Base-by-base conservation (phyloP, 2,797 vertebrate genomes). In the Eulemur rubriventer region DNA sequence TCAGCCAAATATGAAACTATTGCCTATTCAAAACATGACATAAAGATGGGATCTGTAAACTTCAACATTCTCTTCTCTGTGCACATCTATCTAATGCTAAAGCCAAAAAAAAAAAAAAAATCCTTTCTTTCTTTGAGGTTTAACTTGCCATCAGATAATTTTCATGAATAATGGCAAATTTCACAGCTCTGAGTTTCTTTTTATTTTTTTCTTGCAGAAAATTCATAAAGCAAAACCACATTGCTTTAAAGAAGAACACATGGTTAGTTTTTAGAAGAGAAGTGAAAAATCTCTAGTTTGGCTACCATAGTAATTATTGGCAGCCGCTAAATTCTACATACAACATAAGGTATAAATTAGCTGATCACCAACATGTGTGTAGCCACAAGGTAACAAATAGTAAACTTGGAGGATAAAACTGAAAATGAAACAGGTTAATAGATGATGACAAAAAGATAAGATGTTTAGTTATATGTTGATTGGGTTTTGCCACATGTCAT, bases 281-380 rank as follows among this genome's bases (percentile, higher is more conserved):
- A 85, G 82, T 97, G 87, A 98, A 97, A 98, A 92, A 96, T 38
- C 89, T 96, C 91, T 98, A 57, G 20, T 97, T 98, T 98, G 97
- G 94, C 90, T 97, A 55, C 90, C 83, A 96, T 46, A 94, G 92
- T 91, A 98, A 98, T 97, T 98, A 98, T 93, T 97, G 96, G 93
- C 96, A 98, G 96, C 91, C 89, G 52, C 96, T 1, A 0, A 98
- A 96, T 97, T 97, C 98, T 90, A 97, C 96, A 96, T 91, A 94
- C 84, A 98, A 79, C 97, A 97, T 72, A 93, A 98, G 98, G 96
- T 96, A 97, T 76, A 97, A 96, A 97, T 98, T 97, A 98, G 69
- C 92, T 98, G 97, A 96, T 99, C 96, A 97, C 96, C 97, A 98
- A 94, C 96, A 96, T 98, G 73, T 97, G 97, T 97, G 95, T 91